Evolutionary conservation across 2,888 invertebrate species (phyloP).

Genomic region (Bembecia ichneumoniformis): DNA sequence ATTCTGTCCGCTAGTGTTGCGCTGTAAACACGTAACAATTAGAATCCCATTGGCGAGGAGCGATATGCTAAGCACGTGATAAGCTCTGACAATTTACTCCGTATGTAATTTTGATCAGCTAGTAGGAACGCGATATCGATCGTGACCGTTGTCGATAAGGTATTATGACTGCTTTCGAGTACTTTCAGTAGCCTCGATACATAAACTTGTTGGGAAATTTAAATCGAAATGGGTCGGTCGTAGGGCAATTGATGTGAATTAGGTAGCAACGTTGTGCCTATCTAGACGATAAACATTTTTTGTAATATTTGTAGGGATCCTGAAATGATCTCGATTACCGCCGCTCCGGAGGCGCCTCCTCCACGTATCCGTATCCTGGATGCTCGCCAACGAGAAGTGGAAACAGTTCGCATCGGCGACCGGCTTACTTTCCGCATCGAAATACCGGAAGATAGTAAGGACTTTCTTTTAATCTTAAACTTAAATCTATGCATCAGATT

Average conservation of each 20-base stretch:
- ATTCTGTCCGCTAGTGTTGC: conserved; percentile 37
- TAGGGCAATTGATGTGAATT: not conserved
- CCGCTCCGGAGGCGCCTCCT: conserved; percentile 94
- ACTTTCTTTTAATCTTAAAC: not conserved
- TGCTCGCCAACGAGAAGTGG: conserved; percentile 88
- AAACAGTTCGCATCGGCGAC: conserved; percentile 95
- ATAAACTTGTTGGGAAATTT: conserved; percentile 6
- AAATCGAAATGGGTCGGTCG: too few species aligned
- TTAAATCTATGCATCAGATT: not conserved
- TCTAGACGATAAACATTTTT: too few species aligned
- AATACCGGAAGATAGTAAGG: conserved; percentile 95
- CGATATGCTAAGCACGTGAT: conserved; percentile 28
- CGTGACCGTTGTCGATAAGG: conserved; percentile 22
- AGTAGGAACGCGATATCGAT: conserved; percentile 23
- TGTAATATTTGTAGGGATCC: conserved; percentile 77
- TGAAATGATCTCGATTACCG: conserved; percentile 96
- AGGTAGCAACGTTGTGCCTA: not conserved
- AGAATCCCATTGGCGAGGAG: conserved; percentile 29
- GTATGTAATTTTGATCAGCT: conserved; percentile 29
- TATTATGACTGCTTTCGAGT: conserved; percentile 14
- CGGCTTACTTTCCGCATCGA: conserved; percentile 95
- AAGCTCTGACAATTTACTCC: conserved; percentile 22
- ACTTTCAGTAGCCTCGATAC: conserved; percentile 10
- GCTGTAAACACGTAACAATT: conserved; percentile 45
- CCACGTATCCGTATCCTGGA: conserved; percentile 94